Evolutionary conservation across 2,797 vertebrate genomes (phyloP), one percentile per base, ranked within the genome.

Genomic region (Chromobotia macracanthus): DNA sequence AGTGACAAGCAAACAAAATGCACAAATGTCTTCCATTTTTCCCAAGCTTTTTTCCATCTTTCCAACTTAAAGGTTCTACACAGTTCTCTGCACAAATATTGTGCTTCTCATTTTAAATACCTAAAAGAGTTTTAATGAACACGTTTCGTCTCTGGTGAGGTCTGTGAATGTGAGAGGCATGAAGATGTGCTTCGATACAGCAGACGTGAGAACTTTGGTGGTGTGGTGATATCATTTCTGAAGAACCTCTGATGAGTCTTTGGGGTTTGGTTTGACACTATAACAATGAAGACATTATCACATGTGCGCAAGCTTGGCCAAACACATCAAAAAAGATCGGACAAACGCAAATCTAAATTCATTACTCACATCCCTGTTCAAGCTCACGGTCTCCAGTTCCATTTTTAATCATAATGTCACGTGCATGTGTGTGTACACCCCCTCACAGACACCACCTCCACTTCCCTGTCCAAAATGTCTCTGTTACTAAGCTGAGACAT

Each of bases 401-500:
- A 53, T 55, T 82, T 72, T 73, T 55, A 28, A 35, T 72, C 44
- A 78, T 78, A 56, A 70, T 70, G 66, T 70, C 66, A 77, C 6
- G 18, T 15, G 16, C 11, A 9, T 38, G 3, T 1, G 23, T 3
- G 5, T 12, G 23, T 9, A 1, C 23, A 7, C 76, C 35, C 35
- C 35, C 35, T 38, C 41, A 44, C 9, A 44, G 9, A 44, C 41
- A 44, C 41, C 73, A 55, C 58, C 9, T 28, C 21, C 12, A 64
- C 61, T 77, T 81, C 74, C 60, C 23, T 41, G 55, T 83, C 79
- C 85, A 51, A 53, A 74, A 75, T 84, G 69, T 76, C 48, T 28
- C 70, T 84, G 84, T 80, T 80, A 79, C 64, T 73, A 72, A 73
- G 51, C 75, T 67, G 65, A 69, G 5, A 28, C 72, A 76, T 77